Evolutionary conservation across 2,113 vertebrate genomes (phyloP).

Genomic region (Haliaeetus leucogaster): DNA sequence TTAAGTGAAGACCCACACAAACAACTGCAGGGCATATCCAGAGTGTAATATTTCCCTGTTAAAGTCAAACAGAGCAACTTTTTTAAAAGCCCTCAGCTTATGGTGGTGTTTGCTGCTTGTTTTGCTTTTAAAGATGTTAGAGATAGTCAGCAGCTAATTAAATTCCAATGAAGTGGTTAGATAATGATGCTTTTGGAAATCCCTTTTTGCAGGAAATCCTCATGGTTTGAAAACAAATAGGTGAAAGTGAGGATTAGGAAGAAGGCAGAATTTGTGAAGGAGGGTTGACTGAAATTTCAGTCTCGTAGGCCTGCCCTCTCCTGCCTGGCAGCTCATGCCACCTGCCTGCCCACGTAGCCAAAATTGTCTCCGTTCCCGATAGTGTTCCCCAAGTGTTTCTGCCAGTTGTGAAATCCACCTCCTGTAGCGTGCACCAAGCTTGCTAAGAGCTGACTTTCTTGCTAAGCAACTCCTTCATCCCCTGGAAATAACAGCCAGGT

Average conservation of each 20-base stretch:
- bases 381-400: neutral
- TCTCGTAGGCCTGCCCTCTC: neutral
- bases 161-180: neutral
- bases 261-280: neutral
- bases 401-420: neutral
- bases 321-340: neutral
- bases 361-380: neutral
- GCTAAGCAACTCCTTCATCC: neutral
- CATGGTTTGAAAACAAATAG: neutral
- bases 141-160: neutral
- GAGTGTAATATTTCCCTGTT: neutral
- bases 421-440: neutral
- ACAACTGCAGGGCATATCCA: neutral
- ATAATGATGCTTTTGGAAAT: neutral
- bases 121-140: neutral
- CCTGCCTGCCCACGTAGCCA: neutral
- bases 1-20: neutral
- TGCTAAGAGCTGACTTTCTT: neutral
- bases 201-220: neutral
- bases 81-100: neutral
- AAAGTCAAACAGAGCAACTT: neutral
- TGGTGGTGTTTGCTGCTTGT: neutral
- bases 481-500: neutral
- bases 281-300: neutral
- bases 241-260: neutral